Conservation (phyloP, 1,140 invertebrate genomes). For the Gonatopus flavifemur region DNA sequence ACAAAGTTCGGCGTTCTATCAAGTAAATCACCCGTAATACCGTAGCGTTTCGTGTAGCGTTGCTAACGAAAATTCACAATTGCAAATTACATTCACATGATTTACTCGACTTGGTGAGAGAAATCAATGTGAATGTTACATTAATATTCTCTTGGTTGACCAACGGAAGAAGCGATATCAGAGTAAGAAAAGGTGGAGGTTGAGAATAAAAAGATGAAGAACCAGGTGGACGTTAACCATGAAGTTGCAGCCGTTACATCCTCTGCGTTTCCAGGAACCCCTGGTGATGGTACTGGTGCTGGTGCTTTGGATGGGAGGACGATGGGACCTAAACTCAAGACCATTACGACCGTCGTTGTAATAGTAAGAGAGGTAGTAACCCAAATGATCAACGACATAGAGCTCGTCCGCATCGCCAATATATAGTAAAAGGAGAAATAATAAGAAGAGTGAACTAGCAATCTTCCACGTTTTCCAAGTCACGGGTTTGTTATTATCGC, state of each 20-base stretch:
- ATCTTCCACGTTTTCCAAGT: conserved; percentile 36
- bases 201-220: conserved; percentile 16
- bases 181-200: neutral
- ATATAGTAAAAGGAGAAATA: conserved; percentile 22
- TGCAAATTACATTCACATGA: no score
- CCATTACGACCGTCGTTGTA: conserved; percentile 1
- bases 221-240: conserved; percentile 24
- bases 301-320: no score
- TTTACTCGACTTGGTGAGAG: no score
- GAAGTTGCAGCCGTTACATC: conserved; percentile 29
- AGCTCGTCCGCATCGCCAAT: conserved; percentile 20
- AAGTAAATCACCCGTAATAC: conserved; percentile 45
- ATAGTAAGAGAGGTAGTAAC: conserved; percentile 12
- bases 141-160: no score
- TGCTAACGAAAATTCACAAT: no score
- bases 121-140: no score
- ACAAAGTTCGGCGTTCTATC: conserved; percentile 42
- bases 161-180: neutral
- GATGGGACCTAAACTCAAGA: conserved; percentile 17
- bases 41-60: no score
- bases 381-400: conserved; percentile 24
- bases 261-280: conserved; percentile 29
- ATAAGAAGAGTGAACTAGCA: conserved; percentile 14
- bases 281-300: no score
- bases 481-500: conserved; percentile 56